phyloP scores from a whole-genome alignment of 2,888 invertebrate species.

The Steinernema carpocapsae region DNA sequence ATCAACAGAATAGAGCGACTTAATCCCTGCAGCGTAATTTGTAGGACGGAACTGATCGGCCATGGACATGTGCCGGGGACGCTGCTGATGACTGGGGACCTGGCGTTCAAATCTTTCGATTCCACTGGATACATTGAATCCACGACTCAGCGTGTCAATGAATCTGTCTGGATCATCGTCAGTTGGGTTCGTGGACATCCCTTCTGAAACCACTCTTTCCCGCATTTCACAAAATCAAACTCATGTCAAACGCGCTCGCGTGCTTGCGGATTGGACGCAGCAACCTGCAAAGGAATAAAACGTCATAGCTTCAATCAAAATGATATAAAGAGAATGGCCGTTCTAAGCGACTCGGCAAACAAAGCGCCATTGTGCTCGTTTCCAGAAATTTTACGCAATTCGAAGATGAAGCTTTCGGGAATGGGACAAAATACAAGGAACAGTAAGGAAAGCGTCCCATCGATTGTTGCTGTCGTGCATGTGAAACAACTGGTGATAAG shows the following conservation, averaged over 20 bases:
- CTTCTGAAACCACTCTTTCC: too few relatives aligned
- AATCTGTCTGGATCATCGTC: neutral
- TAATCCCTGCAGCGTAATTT: conserved; percentile 21
- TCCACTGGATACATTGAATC: conserved; percentile 22
- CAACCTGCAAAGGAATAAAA: neutral
- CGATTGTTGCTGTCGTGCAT: conserved; percentile 10
- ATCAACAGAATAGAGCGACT: conserved; percentile 3
- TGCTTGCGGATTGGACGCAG: neutral
- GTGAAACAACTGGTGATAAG: conserved; percentile 18
- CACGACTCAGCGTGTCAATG: conserved; percentile 21
- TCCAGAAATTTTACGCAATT: too few relatives aligned
- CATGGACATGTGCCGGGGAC: neutral
- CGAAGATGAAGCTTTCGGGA: neutral
- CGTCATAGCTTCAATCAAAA: conserved; percentile 6
- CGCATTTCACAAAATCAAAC: too few relatives aligned
- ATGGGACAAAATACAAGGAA: neutral
- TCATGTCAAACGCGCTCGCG: neutral
- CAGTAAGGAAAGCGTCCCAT: neutral
- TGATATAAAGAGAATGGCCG: neutral
- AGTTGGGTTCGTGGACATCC: neutral
- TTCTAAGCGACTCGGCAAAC: neutral
- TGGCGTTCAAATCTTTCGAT: conserved; percentile 25
- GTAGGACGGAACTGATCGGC: conserved; percentile 17
- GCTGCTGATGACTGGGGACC: neutral
- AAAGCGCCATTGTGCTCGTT: neutral